Evolutionary conservation across 2,797 vertebrate genomes (phyloP).

Genomic region (Anolis apletophallus): DNA sequence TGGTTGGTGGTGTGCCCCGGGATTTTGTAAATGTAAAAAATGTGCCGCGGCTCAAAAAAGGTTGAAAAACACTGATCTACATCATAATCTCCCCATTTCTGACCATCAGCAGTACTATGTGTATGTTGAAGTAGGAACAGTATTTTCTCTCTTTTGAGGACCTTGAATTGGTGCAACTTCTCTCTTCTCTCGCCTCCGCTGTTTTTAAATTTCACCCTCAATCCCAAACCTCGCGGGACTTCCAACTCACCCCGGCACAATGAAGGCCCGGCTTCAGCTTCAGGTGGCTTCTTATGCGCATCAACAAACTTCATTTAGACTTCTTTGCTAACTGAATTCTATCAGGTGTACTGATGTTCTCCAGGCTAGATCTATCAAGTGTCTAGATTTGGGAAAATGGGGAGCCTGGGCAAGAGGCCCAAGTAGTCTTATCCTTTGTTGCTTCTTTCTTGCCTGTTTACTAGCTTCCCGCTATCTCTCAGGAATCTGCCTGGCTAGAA

Average conservation of each 20-base stretch:
- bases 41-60: too few relatives aligned
- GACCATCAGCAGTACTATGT: not conserved
- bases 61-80: too few relatives aligned
- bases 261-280: too few relatives aligned
- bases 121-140: not conserved
- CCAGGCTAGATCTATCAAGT: not conserved
- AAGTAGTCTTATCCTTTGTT: not conserved
- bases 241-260: not conserved
- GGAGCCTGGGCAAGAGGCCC: not conserved
- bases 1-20: too few relatives aligned
- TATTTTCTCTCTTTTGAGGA: not conserved
- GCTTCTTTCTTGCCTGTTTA: too few relatives aligned
- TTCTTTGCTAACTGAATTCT: not conserved
- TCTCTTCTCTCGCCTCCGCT: too few relatives aligned
- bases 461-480: not conserved
- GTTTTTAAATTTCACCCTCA: conserved; percentile 7
- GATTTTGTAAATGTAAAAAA: too few relatives aligned
- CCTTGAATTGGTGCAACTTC: not conserved
- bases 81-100: not conserved
- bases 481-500: not conserved
- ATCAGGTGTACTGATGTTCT: not conserved
- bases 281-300: not conserved
- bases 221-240: not conserved
- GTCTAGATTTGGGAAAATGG: not conserved
- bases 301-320: not conserved